Percentiles rank a stretch among this genome's conserved stretches.
phyloP scores from a whole-genome alignment of 2,888 invertebrate genomes.

The Scaptomyza polygonia region DNA sequence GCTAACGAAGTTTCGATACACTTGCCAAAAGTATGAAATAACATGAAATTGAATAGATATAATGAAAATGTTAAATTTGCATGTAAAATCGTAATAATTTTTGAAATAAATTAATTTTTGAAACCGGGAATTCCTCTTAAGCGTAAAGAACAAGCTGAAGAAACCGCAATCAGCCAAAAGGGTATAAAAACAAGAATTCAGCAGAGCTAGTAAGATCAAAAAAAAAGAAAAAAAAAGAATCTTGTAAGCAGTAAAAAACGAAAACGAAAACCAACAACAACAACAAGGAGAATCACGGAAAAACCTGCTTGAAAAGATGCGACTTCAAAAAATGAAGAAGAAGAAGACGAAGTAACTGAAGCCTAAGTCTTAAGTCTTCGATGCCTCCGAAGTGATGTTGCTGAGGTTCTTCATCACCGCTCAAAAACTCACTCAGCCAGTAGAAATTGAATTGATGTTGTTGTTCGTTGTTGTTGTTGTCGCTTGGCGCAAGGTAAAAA shows the following conservation, averaged over 20 bases:
- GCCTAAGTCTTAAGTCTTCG: constrained; percentile 27
- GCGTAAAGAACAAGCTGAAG: neutral
- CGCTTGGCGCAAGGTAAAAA: constrained; percentile 39
- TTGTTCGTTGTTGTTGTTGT: constrained; percentile 16
- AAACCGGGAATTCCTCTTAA: neutral
- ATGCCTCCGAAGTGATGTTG: constrained; percentile 51
- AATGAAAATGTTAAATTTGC: neutral
- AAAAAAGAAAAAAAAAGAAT: constrained; percentile 31
- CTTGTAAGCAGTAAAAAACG: constrained; percentile 61
- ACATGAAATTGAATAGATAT: neutral
- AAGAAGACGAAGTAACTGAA: neutral
- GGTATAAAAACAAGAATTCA: constrained; percentile 35
- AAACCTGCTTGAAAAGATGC: constrained; percentile 56
- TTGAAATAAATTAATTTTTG: neutral
- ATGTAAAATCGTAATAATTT: neutral
- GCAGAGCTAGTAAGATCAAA: constrained; percentile 17
- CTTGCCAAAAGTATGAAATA: neutral
- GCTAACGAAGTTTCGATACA: constrained; percentile 4
- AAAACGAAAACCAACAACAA: constrained; percentile 58
- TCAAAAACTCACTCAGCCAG: constrained; percentile 73
- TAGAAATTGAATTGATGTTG: constrained; percentile 77
- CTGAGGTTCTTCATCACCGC: constrained; percentile 64
- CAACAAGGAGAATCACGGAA: constrained; percentile 18
- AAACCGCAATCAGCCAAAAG: constrained; percentile 33
- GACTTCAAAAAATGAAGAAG: neutral